phyloP scores from a whole-genome alignment of 2,888 invertebrate genomes.

The Campaea margaritaria region DNA sequence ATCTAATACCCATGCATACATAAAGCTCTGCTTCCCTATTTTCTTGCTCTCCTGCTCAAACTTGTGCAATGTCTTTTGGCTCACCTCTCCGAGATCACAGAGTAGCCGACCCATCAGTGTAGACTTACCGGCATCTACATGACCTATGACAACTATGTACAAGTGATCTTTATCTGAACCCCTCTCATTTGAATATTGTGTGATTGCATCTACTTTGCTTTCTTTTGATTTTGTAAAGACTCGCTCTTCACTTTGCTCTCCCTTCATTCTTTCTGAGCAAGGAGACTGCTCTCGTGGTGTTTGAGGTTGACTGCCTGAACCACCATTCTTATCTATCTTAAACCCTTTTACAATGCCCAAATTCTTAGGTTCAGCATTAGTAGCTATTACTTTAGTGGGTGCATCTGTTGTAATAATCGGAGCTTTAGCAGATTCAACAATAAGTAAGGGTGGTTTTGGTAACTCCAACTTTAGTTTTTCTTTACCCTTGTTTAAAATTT shows the following conservation, averaged over 20 bases:
- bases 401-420: conserved; percentile 58
- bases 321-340: conserved; percentile 69
- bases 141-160: conserved; percentile 97
- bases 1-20: conserved; percentile 99
- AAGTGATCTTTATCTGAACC: conserved; percentile 93
- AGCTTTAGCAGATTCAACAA: conserved; percentile 62
- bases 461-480: conserved; percentile 51
- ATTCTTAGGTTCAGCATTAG: conserved; percentile 75
- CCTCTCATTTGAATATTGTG: conserved; percentile 90
- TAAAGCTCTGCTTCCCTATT: conserved; percentile 98
- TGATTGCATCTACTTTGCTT: conserved; percentile 84
- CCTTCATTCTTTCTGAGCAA: conserved; percentile 83
- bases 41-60: conserved; percentile 99
- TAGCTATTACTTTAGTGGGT: conserved; percentile 69
- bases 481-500: conserved; percentile 84
- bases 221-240: conserved; percentile 80
- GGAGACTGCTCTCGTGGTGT: conserved; percentile 90
- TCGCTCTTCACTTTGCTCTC: conserved; percentile 70
- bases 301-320: conserved; percentile 63
- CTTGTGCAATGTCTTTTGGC: conserved; percentile 96
- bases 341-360: conserved; percentile 85
- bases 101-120: conserved; percentile 98
- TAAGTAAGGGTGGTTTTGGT: conserved; percentile 53
- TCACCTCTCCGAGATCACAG: conserved; percentile 94
- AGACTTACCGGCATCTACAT: conserved; percentile 99